A percentile compares a stretch with the other conserved stretches of the same genome.
phyloP scores from a whole-genome alignment of 64 coral and sea anemone genomes.

The Montipora capricornis region DNA sequence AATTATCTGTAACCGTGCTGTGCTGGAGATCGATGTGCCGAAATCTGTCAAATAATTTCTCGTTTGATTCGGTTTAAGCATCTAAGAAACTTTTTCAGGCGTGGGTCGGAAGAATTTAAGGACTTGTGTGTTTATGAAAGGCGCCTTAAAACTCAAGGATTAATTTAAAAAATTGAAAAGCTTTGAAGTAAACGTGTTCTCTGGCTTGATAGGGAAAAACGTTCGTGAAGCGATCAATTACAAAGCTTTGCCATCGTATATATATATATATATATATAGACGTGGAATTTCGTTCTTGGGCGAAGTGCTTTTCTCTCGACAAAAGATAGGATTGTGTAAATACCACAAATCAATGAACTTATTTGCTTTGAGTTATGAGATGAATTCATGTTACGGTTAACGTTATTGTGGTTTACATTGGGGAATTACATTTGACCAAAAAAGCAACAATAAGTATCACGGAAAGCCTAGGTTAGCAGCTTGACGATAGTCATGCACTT shows the following conservation, averaged over 20 bases:
- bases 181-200: constrained; percentile 24
- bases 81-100: too few relatives aligned
- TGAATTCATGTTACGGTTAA: not conserved
- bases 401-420: not conserved
- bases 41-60: too few relatives aligned
- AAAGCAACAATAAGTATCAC: not conserved
- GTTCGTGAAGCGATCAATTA: not conserved
- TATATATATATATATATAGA: not conserved
- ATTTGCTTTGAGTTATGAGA: not conserved
- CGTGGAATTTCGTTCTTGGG: not conserved
- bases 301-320: not conserved
- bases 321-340: not conserved
- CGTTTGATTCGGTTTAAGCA: too few relatives aligned
- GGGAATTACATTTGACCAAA: not conserved
- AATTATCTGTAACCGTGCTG: too few relatives aligned
- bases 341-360: not conserved
- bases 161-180: not conserved
- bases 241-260: not conserved
- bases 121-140: not conserved
- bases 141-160: not conserved
- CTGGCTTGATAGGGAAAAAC: constrained; percentile 55
- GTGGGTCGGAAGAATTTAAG: not conserved
- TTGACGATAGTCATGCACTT: not conserved
- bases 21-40: too few relatives aligned
- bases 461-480: not conserved